Percentiles rank a stretch among this genome's conserved stretches.
phyloP scores from a whole-genome alignment of 1,140 invertebrate genomes.

The Procambarus virginalis region DNA sequence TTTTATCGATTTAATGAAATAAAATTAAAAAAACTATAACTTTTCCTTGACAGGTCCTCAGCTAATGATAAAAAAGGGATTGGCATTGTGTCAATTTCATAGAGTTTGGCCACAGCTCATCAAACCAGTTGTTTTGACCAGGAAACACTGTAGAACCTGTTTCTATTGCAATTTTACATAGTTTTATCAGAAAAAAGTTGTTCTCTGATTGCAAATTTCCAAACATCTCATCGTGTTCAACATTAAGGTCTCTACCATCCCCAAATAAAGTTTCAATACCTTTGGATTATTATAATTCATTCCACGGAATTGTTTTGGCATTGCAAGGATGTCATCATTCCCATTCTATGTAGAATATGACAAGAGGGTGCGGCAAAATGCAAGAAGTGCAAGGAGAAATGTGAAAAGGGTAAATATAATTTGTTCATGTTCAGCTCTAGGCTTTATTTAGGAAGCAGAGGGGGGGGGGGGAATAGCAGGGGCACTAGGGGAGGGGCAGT shows the following conservation, averaged over 20 bases:
- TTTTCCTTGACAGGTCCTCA: not conserved
- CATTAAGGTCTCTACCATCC: not conserved
- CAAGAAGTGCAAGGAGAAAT: conserved; percentile 89
- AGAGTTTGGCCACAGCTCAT: not conserved
- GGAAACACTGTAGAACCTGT: not conserved
- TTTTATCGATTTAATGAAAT: too few relatives aligned
- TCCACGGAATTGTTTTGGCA: not conserved
- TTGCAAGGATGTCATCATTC: conserved; percentile 25
- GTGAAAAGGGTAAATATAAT: conserved; percentile 78
- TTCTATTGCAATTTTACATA: not conserved
- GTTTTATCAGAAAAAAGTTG: not conserved
- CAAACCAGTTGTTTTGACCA: not conserved
- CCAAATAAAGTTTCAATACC: not conserved
- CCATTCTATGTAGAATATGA: conserved; percentile 83
- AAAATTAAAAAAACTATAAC: too few relatives aligned
- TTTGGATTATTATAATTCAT: not conserved
- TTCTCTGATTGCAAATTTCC: not conserved
- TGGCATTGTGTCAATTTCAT: not conserved
- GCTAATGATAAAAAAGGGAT: not conserved
- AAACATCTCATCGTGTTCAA: not conserved
- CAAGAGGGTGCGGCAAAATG: conserved; percentile 88
- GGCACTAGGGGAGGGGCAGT: too few relatives aligned
- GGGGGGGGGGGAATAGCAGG: too few relatives aligned
- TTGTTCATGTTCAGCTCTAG: too few relatives aligned
- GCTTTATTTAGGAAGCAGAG: too few relatives aligned